Evolutionary conservation across 2,888 invertebrate genomes (phyloP), one percentile per base, ranked within the genome.

Genomic region (Plebejus argus): DNA sequence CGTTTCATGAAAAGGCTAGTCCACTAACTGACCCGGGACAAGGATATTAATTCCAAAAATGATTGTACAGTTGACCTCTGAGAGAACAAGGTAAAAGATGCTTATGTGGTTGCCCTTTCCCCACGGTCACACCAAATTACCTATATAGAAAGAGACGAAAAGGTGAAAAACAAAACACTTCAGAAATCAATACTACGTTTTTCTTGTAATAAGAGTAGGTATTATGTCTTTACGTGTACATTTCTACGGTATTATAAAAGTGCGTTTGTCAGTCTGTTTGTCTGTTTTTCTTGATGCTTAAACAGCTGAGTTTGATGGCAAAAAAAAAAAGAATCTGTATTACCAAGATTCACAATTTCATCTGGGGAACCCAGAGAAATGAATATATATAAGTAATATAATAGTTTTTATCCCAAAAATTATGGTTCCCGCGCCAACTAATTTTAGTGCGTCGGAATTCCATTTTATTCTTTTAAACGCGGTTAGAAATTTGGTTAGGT

Each of bases 51-150:
- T 12, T 66, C 15, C 66, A 66, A 72, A 5, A 72, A 72, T 45
- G 45, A 20, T 45, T 45, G 10, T 18, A 20, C 45, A 39, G 72
- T 72, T 74, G 53, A 53, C 74, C 74, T 74, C 28, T 18, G 23
- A 28, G 28, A 53, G 28, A 74, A 28, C 74, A 8, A 74, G 74
- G 74, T 74, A 53, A 28, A 74, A 74, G 28, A 74, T 53, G 49
- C 49, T 72, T 53, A 23, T 72, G 53, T 53, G 15, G n/a, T 5
- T 49, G 72, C 20, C 72, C 39, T 72, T 74, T 74, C 74, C 3
- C 53, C 74, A 33, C 28, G 74, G 74, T 49, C 74, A 53, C 0
- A 18, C 33, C 15, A 66, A 61, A 33, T 66, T 33, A n/a, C n/a
- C n/a, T n/a, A 28, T 12, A 18, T 18, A 33, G 15, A 66, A 28